Evolutionary conservation across 1,140 invertebrate genomes (phyloP), one percentile per base, ranked within the genome.

Genomic region (Drosophila subobscura): DNA sequence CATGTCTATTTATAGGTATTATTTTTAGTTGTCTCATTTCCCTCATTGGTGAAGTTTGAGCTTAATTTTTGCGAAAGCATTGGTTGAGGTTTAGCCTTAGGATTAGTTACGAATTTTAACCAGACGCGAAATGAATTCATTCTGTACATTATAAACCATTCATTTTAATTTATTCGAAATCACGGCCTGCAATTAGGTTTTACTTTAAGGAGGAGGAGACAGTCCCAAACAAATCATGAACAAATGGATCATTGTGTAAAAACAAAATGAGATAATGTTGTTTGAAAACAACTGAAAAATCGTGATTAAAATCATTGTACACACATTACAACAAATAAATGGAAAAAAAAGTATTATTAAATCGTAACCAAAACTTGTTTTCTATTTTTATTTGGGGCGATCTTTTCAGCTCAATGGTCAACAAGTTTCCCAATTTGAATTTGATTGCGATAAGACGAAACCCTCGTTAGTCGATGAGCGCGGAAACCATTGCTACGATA

Each of bases 291-390:
- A 74, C 63, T 79, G 64, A 78, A 88, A 88, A 81, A 47, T 68
- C 83, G 81, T 86, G 81, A 86, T 86, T 78, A 75, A 74, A 75
- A 74, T 85, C 81, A 85, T 85, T 86, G 73, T 85, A 77, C 75
- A 85, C 80, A 86, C 73, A 85, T 81, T 66, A 86, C 23, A 86
- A 81, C 42, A 86, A 86, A 86, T 86, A 86, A 88, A 86, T 80
- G 60, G 25, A 78, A 77, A 83, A 72, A 71, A 76, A 86, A 88
- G 75, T 88, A 89, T 88, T 89, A 89, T 79, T 89, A 83, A 88
- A 78, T 83, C 51, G 77, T 85, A 86, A 77, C 45, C 2, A 55
- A 74, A 45, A 61, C 42, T 52, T 6, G 12, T 42, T 29, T 51
- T 20, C 29, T 55, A 5, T n/a, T 25, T 49, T 14, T 37, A 10